A percentile compares a stretch with the other conserved stretches of the same genome.
Evolutionary conservation across 2,888 invertebrate genomes (phyloP).

Genomic region (Mylabris sibirica): DNA sequence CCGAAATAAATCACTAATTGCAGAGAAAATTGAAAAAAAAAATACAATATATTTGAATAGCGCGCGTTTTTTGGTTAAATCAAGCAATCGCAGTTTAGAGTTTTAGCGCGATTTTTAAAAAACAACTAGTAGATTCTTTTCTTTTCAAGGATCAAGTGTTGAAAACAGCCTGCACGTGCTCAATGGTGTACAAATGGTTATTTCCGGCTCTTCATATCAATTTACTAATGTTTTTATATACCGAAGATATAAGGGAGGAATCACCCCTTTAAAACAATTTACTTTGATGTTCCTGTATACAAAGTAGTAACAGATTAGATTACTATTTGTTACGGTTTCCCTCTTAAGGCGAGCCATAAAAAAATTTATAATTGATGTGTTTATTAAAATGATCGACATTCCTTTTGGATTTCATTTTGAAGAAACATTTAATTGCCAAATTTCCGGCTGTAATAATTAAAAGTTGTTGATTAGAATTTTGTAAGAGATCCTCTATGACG

Average conservation of each 20-base stretch:
- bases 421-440: background rate
- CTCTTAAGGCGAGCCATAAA: background rate
- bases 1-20: background rate
- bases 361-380: background rate
- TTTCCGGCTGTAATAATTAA: background rate
- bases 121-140: background rate
- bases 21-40: background rate
- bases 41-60: background rate
- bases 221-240: constrained; percentile 33
- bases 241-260: background rate
- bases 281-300: constrained; percentile 16
- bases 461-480: background rate
- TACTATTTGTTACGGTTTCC: constrained; percentile 16
- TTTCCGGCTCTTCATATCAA: constrained; percentile 48
- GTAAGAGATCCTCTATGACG: background rate
- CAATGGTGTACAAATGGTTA: constrained; percentile 46
- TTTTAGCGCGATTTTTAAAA: background rate
- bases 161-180: constrained; percentile 47
- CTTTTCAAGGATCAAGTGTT: constrained; percentile 42
- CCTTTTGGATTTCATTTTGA: too few relatives aligned
- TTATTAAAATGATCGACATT: background rate
- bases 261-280: constrained; percentile 26
- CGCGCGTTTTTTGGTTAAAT: background rate
- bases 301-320: constrained; percentile 24
- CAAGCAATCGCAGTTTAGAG: background rate